Evolutionary conservation across 2,888 invertebrate genomes (phyloP).

Genomic region (Syrista parreyssii): DNA sequence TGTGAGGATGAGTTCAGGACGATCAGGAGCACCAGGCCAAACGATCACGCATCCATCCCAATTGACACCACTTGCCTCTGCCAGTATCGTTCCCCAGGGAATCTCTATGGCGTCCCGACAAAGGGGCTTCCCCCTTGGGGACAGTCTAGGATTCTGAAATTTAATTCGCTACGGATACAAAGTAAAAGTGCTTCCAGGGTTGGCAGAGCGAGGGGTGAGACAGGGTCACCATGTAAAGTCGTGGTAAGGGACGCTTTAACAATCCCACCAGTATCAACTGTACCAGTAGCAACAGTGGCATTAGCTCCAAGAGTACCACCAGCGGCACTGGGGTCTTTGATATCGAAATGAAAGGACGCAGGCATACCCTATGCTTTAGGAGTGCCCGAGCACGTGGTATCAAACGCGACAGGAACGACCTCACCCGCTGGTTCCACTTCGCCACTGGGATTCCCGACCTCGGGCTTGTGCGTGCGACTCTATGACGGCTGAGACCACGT

Average conservation of each 20-base stretch:
- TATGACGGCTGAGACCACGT: not conserved
- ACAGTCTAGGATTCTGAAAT: not conserved
- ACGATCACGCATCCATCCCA: not conserved
- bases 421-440: conserved; percentile 15
- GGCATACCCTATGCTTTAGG: conserved; percentile 10
- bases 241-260: not conserved
- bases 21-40: not conserved
- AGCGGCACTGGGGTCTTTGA: conserved; percentile 36
- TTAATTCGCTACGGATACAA: not conserved
- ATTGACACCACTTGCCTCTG: not conserved
- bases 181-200: not conserved
- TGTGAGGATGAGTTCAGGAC: not conserved
- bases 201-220: not conserved
- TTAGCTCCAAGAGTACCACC: conserved; percentile 34
- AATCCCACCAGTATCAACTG: not conserved
- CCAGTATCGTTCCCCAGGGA: not conserved
- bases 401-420: conserved; percentile 29
- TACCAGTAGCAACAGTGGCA: not conserved
- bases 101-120: not conserved
- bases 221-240: not conserved
- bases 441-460: conserved; percentile 6
- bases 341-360: conserved; percentile 38
- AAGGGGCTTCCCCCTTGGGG: not conserved
- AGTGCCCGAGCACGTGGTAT: conserved; percentile 32
- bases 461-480: conserved; percentile 6